Evolutionary conservation across 2,113 vertebrate genomes (phyloP), one percentile per base, ranked within the genome.

Genomic region (Ammospiza caudacuta): DNA sequence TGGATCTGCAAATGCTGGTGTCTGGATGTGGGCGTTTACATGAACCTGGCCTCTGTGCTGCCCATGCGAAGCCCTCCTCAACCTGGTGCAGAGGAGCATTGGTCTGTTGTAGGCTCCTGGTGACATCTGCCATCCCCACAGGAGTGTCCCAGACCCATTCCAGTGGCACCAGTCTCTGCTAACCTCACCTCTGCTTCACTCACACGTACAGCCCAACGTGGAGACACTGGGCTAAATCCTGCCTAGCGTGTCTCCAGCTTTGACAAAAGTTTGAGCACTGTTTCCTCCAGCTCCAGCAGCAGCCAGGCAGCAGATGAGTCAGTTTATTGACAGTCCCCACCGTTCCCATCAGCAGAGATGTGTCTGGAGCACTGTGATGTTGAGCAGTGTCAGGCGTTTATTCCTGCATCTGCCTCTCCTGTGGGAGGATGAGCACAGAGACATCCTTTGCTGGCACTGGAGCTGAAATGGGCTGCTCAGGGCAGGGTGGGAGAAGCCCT

Each of bases 171-270:
- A 3, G 9, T 23, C 46, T 27, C 67, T 89, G 37, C 63, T 46
- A 18, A 67, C 28, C 2, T 3, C 72, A 1, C 1, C 39, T 64
- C 39, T 55, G 33, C 31, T 44, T 86, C 51, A 3, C n/a, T 91
- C 2, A 4, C 43, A 23, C 0, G 0, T 9, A 62, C 28, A 88
- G 3, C 8, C 15, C 0, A 0, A 23, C 0, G 0, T 1, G 2
- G 31, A 89, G 15, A 77, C 46, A 54, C 13, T 1, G 4, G 20
- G 21, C 35, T 70, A 39, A 77, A 67, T 43, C 69, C 76, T 87
- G 31, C 25, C 39, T 51, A 33, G 25, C 0, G 0, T 12, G 35
- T 70, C 59, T 83, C 20, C 6, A 9, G 35, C 64, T 84, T 78
- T 59, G 69, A 78, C 43, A 70, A 29, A 81, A 74, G 5, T 39